A percentile compares a stretch with the other conserved stretches of the same genome.
phyloP scores from a whole-genome alignment of 2,797 vertebrate genomes.

The Saxicola maurus region DNA sequence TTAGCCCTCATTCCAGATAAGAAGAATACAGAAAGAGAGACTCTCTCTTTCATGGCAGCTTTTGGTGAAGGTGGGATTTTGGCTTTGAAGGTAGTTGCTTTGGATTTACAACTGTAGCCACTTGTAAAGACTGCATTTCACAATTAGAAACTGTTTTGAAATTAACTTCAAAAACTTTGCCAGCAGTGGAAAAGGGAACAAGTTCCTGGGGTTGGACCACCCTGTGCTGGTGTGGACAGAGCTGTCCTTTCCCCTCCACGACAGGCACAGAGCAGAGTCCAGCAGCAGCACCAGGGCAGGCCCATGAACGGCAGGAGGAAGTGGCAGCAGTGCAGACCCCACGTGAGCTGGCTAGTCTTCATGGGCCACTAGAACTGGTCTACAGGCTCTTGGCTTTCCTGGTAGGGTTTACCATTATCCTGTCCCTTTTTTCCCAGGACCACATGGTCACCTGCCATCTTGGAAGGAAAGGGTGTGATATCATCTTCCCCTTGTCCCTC shows the following conservation, averaged over 20 bases:
- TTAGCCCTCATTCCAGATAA: too few relatives aligned
- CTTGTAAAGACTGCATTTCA: not conserved
- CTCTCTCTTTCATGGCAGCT: not conserved
- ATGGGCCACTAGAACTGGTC: not conserved
- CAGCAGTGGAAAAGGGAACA: accelerated
- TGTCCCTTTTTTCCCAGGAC: not conserved
- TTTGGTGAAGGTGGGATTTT: not conserved
- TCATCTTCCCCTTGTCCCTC: not conserved
- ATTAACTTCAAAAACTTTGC: not conserved
- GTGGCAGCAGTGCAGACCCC: accelerated
- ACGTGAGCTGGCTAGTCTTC: accelerated
- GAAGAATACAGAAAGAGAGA: not conserved
- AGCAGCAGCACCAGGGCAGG: not conserved
- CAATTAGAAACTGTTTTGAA: not conserved
- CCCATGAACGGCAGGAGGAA: not conserved
- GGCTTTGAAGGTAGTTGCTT: not conserved
- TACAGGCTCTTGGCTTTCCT: not conserved
- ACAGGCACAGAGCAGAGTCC: not conserved
- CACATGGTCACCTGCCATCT: too few relatives aligned
- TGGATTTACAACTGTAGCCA: not conserved
- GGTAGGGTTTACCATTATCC: not conserved
- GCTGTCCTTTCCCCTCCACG: not conserved
- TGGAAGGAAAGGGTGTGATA: not conserved
- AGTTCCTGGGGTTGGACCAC: not conserved
- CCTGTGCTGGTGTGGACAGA: not conserved